These are phyloP conservation scores for Mormyrus proboscirostris DNA, from an alignment of 2,797 vertebrate genomes.

Conservation along the genomic window DNA sequence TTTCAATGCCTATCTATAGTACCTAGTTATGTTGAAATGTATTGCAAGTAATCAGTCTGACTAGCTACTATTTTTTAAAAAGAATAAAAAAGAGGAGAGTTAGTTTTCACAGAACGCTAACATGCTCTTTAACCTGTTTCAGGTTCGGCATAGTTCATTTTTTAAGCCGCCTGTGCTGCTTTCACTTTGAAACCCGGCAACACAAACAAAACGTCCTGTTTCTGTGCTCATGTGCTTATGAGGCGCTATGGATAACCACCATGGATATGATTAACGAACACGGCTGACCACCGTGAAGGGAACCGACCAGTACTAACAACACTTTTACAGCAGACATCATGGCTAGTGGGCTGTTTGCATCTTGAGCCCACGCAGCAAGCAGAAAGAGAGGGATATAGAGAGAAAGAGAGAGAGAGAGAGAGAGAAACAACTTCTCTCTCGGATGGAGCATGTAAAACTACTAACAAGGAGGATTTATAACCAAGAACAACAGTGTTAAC, in stretches of 20 bases:
- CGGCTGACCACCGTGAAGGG: conserved; percentile 61
- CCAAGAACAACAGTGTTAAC: conserved; percentile 57
- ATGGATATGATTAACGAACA: conserved; percentile 83
- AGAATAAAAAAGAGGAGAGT: background rate
- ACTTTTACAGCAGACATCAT: conserved; percentile 70
- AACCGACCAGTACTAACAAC: conserved; percentile 91
- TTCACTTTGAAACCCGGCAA: conserved; percentile 87
- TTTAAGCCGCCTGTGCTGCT: conserved; percentile 91
- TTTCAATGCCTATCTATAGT: background rate
- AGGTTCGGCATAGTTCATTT: conserved; percentile 95
- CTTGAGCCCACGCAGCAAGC: conserved; percentile 63
- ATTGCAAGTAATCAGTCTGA: background rate
- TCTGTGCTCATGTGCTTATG: conserved; percentile 90
- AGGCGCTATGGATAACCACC: conserved; percentile 88
- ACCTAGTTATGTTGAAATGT: background rate
- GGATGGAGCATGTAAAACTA: conserved; percentile 80
- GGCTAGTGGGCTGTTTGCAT: conserved; percentile 82
- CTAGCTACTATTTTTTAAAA: background rate
- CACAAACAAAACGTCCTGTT: conserved; percentile 63
- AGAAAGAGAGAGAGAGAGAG: conserved; percentile 19
- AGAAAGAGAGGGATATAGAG: conserved; percentile 48
- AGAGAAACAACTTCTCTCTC: conserved; percentile 53
- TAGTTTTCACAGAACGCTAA: conserved; percentile 62
- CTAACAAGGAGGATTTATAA: conserved; percentile 79
- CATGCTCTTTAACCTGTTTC: conserved; percentile 95